Evolutionary conservation across 2,797 vertebrate species (phyloP).

Genomic region (Tamandua tetradactyla): DNA sequence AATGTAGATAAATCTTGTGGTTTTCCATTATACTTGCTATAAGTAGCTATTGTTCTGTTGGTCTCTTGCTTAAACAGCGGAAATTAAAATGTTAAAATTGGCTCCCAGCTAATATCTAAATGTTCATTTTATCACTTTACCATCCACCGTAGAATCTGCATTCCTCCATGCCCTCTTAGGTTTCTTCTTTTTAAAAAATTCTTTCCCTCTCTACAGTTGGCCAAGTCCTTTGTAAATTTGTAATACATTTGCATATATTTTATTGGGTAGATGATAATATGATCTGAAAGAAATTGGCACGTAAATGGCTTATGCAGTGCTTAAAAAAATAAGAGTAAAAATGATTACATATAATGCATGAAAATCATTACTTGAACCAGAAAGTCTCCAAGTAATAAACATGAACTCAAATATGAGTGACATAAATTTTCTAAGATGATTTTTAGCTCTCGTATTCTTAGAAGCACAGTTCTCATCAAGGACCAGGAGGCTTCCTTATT

Average conservation of each 20-base stretch:
- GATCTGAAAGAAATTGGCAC: not conserved
- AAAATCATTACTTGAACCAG: not conserved
- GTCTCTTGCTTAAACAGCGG: conserved; percentile 44
- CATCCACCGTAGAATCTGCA: not conserved
- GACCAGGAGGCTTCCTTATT: not conserved
- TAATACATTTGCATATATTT: not conserved
- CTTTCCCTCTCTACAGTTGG: not conserved
- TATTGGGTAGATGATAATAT: too few species aligned
- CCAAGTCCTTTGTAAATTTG: not conserved
- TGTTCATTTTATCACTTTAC: not conserved
- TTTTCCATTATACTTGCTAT: not conserved
- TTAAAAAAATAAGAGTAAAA: not conserved
- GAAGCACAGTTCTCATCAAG: not conserved
- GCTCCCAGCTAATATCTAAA: not conserved
- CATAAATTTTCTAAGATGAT: not conserved
- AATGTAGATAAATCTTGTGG: not conserved
- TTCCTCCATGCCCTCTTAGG: not conserved
- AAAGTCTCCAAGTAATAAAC: not conserved
- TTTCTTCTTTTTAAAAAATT: not conserved
- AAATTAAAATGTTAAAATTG: conserved; percentile 59
- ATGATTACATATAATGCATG: not conserved
- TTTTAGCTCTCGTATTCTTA: not conserved
- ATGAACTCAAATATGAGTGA: not conserved
- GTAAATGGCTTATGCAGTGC: not conserved
- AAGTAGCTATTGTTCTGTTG: conserved; percentile 34